Evolutionary conservation across 1,140 invertebrate species (phyloP).

Genomic region (Calephelis nemesis): DNA sequence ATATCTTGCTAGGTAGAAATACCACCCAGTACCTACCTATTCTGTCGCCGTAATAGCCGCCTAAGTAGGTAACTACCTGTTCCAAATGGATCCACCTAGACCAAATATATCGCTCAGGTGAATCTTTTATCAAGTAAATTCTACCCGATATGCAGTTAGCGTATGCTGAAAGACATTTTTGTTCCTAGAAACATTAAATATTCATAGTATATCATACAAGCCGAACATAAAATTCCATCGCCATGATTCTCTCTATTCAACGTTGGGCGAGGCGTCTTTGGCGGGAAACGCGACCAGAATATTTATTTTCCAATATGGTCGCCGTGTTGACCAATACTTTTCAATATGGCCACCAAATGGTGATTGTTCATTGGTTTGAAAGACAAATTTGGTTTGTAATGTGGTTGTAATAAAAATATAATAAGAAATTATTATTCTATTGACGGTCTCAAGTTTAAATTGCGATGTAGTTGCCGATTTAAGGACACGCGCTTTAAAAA

Average conservation of each 20-base stretch:
- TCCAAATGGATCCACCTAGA: too few species aligned
- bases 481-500: neutral
- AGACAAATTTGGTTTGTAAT: slow-evolving; percentile 49
- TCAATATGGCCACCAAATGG: slow-evolving; percentile 53
- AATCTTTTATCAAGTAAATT: neutral
- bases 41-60: too few species aligned
- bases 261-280: slow-evolving; percentile 64
- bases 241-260: slow-evolving; percentile 71
- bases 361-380: slow-evolving; percentile 54
- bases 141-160: slow-evolving; percentile 21
- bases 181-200: slow-evolving; percentile 62
- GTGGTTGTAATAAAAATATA: slow-evolving; percentile 27
- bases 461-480: neutral
- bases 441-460: slow-evolving; percentile 26
- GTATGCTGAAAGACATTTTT: slow-evolving; percentile 41
- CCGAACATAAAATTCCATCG: slow-evolving; percentile 67
- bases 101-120: too few species aligned
- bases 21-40: too few species aligned
- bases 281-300: slow-evolving; percentile 51
- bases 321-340: slow-evolving; percentile 44
- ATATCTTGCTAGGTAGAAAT: too few species aligned
- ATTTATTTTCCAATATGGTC: slow-evolving; percentile 44
- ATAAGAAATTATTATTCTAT: slow-evolving; percentile 17
- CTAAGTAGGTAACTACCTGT: too few species aligned
- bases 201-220: slow-evolving; percentile 67